A percentile compares a stretch with the other conserved stretches of the same genome.
These are phyloP conservation scores for Drosophila eohydei DNA, from an alignment of 2,888 invertebrate genomes.

Conservation along the genomic window DNA sequence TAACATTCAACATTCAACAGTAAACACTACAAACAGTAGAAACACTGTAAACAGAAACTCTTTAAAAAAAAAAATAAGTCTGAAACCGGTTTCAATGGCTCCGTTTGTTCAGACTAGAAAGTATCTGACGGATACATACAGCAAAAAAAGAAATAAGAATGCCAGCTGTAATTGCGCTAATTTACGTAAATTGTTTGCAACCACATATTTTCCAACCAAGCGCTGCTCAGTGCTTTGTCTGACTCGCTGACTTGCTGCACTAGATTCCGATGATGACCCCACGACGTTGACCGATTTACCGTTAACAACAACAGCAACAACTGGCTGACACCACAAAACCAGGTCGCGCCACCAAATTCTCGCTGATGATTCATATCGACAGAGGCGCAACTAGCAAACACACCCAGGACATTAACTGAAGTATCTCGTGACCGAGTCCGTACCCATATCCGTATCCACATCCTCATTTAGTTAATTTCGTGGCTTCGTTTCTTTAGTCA, in stretches of 20 bases:
- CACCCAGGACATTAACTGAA: constrained; percentile 42
- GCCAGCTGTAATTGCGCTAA: constrained; percentile 66
- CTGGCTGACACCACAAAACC: constrained; percentile 8
- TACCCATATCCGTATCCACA: constrained; percentile 7
- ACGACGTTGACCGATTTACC: constrained; percentile 56
- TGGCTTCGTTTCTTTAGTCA: background rate
- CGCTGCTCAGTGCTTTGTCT: constrained; percentile 20
- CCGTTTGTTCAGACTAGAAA: constrained; percentile 55
- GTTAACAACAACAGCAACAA: constrained; percentile 18
- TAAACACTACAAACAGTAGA: constrained; percentile 15
- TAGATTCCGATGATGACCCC: constrained; percentile 61
- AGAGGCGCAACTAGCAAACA: constrained; percentile 16
- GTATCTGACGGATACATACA: constrained; percentile 53
- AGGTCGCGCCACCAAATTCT: constrained; percentile 13
- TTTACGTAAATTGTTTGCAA: constrained; percentile 69
- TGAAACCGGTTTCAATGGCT: constrained; percentile 58
- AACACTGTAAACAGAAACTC: constrained; percentile 32
- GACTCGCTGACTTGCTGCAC: constrained; percentile 50
- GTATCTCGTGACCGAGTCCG: constrained; percentile 9
- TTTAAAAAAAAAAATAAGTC: constrained; percentile 16
- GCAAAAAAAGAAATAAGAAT: constrained; percentile 29
- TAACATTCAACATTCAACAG: constrained; percentile 14
- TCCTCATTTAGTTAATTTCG: constrained; percentile 2
- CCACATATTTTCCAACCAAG: constrained; percentile 45
- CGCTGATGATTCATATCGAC: constrained; percentile 42